Conservation (phyloP, 2,797 vertebrate genomes). For the Nasua narica region DNA sequence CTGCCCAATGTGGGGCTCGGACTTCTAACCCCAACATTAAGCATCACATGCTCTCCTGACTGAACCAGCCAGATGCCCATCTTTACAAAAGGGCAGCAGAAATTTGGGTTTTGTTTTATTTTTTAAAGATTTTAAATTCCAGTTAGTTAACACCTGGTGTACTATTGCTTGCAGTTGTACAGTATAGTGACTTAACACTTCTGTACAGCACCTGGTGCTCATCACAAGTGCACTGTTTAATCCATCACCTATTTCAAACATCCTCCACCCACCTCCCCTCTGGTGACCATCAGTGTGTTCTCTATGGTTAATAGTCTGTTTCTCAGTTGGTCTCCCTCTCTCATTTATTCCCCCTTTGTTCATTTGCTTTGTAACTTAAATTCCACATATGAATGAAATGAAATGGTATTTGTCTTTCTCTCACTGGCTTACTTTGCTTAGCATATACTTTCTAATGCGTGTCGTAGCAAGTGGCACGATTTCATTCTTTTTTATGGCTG, state of each 20-base stretch:
- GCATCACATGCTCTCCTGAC: background rate
- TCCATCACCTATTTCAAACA: background rate
- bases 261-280: background rate
- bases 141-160: too few species aligned
- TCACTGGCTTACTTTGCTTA: background rate
- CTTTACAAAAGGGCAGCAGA: background rate
- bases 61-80: background rate
- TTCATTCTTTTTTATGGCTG: background rate
- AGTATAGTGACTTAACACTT: background rate
- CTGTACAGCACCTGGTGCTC: background rate
- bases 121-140: too few species aligned
- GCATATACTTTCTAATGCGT: background rate
- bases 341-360: background rate
- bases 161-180: background rate
- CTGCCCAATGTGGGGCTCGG: background rate
- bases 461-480: background rate
- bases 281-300: background rate
- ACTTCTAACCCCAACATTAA: background rate
- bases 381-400: background rate
- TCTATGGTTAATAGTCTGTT: background rate
- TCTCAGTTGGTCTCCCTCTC: background rate
- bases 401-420: background rate
- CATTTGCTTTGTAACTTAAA: background rate
- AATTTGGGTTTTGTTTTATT: background rate
- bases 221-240: background rate